A percentile compares a stretch with the other conserved stretches of the same genome.
phyloP scores from a whole-genome alignment of 2,888 invertebrate species.

The Aleiodes leptofemur region DNA sequence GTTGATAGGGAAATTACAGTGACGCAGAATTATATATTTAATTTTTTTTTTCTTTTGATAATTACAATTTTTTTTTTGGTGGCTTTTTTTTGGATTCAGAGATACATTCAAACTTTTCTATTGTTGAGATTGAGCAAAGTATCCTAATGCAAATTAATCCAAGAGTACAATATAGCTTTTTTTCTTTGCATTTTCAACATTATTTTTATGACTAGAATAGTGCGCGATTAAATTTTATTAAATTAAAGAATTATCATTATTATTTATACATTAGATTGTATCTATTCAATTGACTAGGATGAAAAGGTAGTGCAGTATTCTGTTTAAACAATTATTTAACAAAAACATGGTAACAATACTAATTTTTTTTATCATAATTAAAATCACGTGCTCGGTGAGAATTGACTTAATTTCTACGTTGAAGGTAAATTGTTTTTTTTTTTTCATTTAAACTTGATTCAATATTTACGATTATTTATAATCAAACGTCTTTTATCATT shows the following conservation, averaged over 20 bases:
- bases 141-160: conserved; percentile 60
- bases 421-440: conserved; percentile 4
- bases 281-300: conserved; percentile 67
- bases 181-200: not conserved
- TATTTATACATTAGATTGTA: conserved; percentile 46
- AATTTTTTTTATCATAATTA: conserved; percentile 15
- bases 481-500: conserved; percentile 14
- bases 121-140: conserved; percentile 69
- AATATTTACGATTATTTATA: conserved; percentile 15
- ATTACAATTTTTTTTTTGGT: not conserved
- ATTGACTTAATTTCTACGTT: not conserved
- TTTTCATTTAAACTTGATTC: not conserved
- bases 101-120: conserved; percentile 49
- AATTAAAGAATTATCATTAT: conserved; percentile 1
- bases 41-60: not conserved
- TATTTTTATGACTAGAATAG: conserved; percentile 51
- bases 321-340: not conserved
- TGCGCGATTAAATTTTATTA: conserved; percentile 11
- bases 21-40: conserved; percentile 14
- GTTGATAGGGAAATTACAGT: not conserved
- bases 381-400: not conserved
- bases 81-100: not conserved
- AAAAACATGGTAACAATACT: conserved; percentile 1
- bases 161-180: not conserved
- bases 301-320: conserved; percentile 46